These are phyloP conservation scores for Neopipo cinnamomea DNA, from an alignment of 2,113 vertebrate genomes.

Conservation along the genomic window DNA sequence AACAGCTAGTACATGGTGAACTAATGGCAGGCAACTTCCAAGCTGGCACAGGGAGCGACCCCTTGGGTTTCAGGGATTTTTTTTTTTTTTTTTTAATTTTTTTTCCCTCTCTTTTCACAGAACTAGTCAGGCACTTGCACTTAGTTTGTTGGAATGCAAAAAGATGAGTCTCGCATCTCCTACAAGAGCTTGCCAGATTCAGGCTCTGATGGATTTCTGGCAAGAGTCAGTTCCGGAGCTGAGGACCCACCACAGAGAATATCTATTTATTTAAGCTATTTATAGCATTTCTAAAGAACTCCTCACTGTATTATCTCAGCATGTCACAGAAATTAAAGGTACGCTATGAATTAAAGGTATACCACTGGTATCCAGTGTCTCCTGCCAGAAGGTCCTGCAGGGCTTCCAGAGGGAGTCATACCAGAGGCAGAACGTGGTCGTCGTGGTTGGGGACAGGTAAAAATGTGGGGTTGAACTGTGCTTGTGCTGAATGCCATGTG, in stretches of 20 bases:
- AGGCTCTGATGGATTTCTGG: constrained; percentile 67
- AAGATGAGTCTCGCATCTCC: constrained; percentile 57
- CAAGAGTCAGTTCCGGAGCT: constrained; percentile 63
- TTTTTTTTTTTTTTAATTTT: no score
- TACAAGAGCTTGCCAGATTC: constrained; percentile 47
- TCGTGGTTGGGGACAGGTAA: neutral
- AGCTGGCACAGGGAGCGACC: constrained; percentile 18
- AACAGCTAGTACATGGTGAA: neutral
- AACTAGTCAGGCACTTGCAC: constrained; percentile 18
- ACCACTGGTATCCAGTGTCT: neutral
- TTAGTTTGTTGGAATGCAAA: constrained; percentile 47
- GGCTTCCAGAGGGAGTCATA: neutral
- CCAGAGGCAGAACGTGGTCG: neutral
- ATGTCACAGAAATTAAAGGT: constrained; percentile 59
- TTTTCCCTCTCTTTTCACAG: neutral
- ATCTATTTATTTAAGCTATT: constrained; percentile 72
- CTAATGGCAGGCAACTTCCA: neutral
- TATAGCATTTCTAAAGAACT: constrained; percentile 66
- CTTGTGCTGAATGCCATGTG: neutral
- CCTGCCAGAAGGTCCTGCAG: neutral
- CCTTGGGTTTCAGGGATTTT: neutral
- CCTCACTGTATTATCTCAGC: constrained; percentile 63
- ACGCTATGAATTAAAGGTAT: constrained; percentile 48
- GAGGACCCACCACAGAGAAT: constrained; percentile 67
- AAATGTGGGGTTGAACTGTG: neutral